A percentile compares a stretch with the other conserved stretches of the same genome.
phyloP scores from a whole-genome alignment of 2,113 vertebrate species.

The Corythoichthys haematopterus region DNA sequence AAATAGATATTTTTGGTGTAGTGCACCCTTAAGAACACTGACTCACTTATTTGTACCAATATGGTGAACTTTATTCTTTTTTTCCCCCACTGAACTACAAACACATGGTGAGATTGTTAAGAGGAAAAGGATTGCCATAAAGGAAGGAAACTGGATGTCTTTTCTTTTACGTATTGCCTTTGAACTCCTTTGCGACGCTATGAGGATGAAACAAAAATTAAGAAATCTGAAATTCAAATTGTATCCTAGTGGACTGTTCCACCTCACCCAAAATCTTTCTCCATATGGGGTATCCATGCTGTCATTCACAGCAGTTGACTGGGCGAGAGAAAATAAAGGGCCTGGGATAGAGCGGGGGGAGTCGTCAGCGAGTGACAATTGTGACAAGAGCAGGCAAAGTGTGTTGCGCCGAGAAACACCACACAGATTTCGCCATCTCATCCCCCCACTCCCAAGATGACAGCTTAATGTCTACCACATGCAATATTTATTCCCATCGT shows the following conservation, averaged over 20 bases:
- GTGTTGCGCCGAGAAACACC: constrained; percentile 86
- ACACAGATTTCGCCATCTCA: constrained; percentile 85
- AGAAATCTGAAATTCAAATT: constrained; percentile 59
- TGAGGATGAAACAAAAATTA: background rate
- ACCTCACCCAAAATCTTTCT: constrained; percentile 77
- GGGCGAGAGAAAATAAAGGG: constrained; percentile 65
- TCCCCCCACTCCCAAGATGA: constrained; percentile 81
- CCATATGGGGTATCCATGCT: constrained; percentile 78
- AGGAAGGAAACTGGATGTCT: background rate
- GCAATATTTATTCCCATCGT: constrained; percentile 99
- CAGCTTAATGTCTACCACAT: constrained; percentile 99
- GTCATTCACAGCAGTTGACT: constrained; percentile 69
- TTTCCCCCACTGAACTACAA: background rate
- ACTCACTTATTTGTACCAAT: no score
- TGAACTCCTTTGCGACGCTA: background rate
- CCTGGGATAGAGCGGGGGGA: constrained; percentile 52
- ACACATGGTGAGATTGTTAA: background rate
- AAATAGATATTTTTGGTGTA: no score
- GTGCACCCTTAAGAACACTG: no score
- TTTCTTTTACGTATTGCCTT: background rate
- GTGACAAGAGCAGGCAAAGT: constrained; percentile 94
- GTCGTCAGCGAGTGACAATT: constrained; percentile 91
- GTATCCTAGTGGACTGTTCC: constrained; percentile 51
- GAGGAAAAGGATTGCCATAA: background rate
- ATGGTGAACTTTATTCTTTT: background rate